phyloP scores from a whole-genome alignment of 1,140 invertebrate genomes.

The Tyrophagus putrescentiae region DNA sequence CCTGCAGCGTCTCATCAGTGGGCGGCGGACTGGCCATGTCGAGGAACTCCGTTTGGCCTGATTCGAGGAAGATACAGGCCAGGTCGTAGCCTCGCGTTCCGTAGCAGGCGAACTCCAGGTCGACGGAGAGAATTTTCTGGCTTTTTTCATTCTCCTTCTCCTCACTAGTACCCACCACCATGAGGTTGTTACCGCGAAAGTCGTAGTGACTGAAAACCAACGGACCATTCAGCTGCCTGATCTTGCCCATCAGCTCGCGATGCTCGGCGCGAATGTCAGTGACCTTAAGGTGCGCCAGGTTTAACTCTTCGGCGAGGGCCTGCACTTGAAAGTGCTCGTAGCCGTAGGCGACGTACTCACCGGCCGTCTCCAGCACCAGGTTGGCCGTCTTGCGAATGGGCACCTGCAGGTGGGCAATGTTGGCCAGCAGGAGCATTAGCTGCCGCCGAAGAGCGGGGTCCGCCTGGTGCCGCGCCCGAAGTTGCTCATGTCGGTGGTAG shows the following conservation, averaged over 20 bases:
- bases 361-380: not conserved
- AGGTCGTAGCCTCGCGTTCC: not conserved
- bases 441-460: not conserved
- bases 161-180: conserved; percentile 3
- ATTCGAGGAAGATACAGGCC: not conserved
- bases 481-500: not conserved
- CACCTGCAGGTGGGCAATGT: not conserved
- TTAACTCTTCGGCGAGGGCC: not conserved
- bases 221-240: not conserved
- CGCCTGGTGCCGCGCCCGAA: not conserved
- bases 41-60: too few species aligned
- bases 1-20: too few species aligned
- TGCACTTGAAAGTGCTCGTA: not conserved
- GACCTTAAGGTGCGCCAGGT: not conserved
- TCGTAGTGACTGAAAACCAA: not conserved
- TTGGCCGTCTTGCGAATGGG: not conserved
- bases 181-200: not conserved
- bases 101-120: not conserved
- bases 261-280: not conserved
- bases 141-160: too few species aligned
- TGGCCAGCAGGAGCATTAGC: not conserved
- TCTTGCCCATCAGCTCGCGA: not conserved
- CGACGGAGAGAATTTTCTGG: too few species aligned
- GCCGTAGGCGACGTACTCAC: not conserved
- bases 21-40: too few species aligned